phyloP scores from a whole-genome alignment of 2,113 vertebrate species.

The Elephantulus edwardii region DNA sequence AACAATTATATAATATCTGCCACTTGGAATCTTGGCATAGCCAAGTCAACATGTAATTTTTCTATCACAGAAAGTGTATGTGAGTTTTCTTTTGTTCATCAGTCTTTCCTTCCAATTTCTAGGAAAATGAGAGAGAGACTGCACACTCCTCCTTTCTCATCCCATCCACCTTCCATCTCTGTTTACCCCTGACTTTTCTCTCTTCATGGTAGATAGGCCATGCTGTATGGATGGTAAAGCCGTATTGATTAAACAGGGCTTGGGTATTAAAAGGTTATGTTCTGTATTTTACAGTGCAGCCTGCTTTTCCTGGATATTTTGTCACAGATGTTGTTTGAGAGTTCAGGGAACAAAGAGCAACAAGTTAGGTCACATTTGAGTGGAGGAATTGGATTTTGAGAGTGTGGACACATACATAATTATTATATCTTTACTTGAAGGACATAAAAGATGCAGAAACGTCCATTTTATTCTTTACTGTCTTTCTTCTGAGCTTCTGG shows the following conservation, averaged over 20 bases:
- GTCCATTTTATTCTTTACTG: background rate
- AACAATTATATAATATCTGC: background rate
- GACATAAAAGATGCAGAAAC: background rate
- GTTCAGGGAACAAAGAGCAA: background rate
- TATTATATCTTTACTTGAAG: background rate
- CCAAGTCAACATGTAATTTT: background rate
- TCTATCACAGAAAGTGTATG: background rate
- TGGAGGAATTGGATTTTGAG: background rate
- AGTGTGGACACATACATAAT: background rate
- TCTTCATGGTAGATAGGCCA: too few species aligned
- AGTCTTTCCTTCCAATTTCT: background rate
- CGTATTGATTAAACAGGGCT: background rate
- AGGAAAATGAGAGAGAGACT: background rate
- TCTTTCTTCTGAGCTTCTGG: background rate
- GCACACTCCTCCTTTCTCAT: background rate
- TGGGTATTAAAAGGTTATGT: background rate
- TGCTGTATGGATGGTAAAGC: background rate
- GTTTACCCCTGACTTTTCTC: background rate
- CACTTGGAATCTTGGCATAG: background rate
- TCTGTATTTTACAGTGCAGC: background rate
- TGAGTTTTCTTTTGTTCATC: background rate
- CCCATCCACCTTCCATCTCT: background rate
- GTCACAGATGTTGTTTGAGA: background rate
- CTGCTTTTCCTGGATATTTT: background rate
- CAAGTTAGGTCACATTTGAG: background rate